Conservation (phyloP, 2,113 vertebrate species). For the Microtus montanus region DNA sequence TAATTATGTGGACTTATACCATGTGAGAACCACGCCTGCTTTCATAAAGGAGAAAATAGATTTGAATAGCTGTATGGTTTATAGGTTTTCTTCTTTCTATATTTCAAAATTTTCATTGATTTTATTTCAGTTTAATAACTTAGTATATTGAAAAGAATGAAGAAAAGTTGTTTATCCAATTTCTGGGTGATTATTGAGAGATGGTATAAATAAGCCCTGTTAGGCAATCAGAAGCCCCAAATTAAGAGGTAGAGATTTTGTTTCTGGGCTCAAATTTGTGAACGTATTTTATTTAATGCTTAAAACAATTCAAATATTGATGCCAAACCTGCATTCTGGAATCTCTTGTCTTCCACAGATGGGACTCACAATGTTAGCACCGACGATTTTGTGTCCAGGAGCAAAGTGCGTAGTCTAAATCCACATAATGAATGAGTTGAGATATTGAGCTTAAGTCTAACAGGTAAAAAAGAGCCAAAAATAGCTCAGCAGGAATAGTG, state of each 20-base stretch:
- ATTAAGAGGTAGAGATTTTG: constrained; percentile 36
- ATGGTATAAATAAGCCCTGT: constrained; percentile 17
- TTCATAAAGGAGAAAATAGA: background rate
- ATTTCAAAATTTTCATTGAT: background rate
- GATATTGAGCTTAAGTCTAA: background rate
- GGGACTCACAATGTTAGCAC: background rate
- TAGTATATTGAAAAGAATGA: constrained; percentile 7
- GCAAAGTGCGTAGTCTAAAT: background rate
- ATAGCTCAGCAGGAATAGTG: too few relatives aligned
- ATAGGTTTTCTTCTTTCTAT: constrained; percentile 17
- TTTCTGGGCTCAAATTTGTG: background rate
- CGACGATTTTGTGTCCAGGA: background rate
- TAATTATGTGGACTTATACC: background rate
- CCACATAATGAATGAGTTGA: too few relatives aligned
- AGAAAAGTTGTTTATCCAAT: background rate
- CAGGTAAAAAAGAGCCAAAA: background rate
- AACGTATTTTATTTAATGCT: background rate
- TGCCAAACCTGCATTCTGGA: background rate
- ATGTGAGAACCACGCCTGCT: background rate
- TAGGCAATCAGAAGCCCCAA: constrained; percentile 37
- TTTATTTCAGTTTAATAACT: background rate
- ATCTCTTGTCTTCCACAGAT: background rate
- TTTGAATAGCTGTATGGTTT: background rate
- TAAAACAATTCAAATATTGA: background rate
- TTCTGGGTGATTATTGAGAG: background rate